phyloP scores from a whole-genome alignment of 2,797 vertebrate genomes.

The Heterohyrax brucei region DNA sequence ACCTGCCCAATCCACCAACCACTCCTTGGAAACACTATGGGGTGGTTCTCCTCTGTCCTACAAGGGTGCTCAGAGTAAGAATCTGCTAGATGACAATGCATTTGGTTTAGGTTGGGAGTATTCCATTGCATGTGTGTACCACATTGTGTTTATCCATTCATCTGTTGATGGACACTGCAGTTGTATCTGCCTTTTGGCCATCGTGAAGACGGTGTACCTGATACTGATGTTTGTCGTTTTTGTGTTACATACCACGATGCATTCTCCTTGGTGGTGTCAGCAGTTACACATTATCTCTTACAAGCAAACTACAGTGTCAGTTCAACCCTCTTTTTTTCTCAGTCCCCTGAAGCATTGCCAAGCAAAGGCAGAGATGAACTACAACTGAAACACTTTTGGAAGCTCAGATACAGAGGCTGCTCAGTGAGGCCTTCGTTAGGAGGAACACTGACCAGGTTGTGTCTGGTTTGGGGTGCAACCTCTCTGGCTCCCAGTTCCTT shows the following conservation, averaged over 20 bases:
- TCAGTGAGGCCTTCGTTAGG: not conserved
- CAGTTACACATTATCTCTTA: not conserved
- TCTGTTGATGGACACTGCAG: too few species aligned
- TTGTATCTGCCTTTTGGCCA: too few species aligned
- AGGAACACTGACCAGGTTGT: not conserved
- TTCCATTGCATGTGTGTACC: too few species aligned
- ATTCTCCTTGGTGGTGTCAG: not conserved
- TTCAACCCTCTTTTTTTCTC: not conserved
- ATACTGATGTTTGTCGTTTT: not conserved
- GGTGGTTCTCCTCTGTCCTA: too few species aligned
- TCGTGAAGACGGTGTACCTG: not conserved
- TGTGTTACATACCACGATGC: not conserved
- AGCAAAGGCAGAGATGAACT: not conserved
- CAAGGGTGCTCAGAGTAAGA: too few species aligned
- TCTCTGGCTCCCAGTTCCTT: not conserved
- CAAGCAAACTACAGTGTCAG: not conserved
- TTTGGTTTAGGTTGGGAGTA: too few species aligned
- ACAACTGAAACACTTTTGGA: accelerated
- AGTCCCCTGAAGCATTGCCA: not conserved
- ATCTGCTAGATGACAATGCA: too few species aligned
- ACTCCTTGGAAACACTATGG: too few species aligned
- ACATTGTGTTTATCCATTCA: too few species aligned
- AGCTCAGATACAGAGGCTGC: not conserved
- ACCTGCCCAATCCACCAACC: too few species aligned
- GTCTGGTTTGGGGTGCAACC: not conserved